phyloP scores from a whole-genome alignment of 2,113 vertebrate species.

The Oncorhynchus masou region DNA sequence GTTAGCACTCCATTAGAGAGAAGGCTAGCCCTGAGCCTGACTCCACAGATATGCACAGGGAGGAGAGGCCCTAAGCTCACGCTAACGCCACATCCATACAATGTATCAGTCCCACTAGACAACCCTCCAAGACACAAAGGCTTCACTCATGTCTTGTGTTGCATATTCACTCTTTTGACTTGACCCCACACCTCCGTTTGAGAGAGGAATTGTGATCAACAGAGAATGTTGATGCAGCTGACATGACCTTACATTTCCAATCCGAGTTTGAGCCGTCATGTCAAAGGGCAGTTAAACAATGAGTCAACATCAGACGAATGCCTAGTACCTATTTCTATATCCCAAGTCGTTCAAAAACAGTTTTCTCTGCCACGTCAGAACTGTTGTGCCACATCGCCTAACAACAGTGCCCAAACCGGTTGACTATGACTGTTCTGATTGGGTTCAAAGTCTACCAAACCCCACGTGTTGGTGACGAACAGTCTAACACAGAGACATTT shows the following conservation, averaged over 20 bases:
- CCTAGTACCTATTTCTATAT: slow-evolving; percentile 18
- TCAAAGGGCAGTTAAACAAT: too few species aligned
- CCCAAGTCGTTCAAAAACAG: slow-evolving; percentile 34
- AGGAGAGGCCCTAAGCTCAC: slow-evolving; percentile 37
- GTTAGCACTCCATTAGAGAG: too few species aligned
- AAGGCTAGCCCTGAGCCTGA: slow-evolving; percentile 39
- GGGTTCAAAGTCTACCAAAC: slow-evolving; percentile 46
- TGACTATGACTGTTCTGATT: slow-evolving; percentile 37
- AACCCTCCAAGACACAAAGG: slow-evolving; percentile 49
- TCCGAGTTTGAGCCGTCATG: too few species aligned
- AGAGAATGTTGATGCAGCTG: neutral
- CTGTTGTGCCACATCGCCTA: slow-evolving; percentile 5
- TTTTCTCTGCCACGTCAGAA: slow-evolving; percentile 24
- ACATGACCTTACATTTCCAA: slow-evolving; percentile 32
- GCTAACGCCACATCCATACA: slow-evolving; percentile 39
- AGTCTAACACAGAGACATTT: slow-evolving; percentile 55
- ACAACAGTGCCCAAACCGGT: slow-evolving; percentile 38
- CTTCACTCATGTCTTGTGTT: slow-evolving; percentile 25
- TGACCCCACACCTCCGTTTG: too few species aligned
- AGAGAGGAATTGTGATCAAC: too few species aligned
- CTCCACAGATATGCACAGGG: slow-evolving; percentile 38
- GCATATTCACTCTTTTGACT: slow-evolving; percentile 18
- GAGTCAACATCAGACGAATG: too few species aligned
- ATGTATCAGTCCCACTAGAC: slow-evolving; percentile 45
- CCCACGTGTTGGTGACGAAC: slow-evolving; percentile 14